Conservation (phyloP, 92 coral and sea anemone genomes). For the Meandrina meandrites region DNA sequence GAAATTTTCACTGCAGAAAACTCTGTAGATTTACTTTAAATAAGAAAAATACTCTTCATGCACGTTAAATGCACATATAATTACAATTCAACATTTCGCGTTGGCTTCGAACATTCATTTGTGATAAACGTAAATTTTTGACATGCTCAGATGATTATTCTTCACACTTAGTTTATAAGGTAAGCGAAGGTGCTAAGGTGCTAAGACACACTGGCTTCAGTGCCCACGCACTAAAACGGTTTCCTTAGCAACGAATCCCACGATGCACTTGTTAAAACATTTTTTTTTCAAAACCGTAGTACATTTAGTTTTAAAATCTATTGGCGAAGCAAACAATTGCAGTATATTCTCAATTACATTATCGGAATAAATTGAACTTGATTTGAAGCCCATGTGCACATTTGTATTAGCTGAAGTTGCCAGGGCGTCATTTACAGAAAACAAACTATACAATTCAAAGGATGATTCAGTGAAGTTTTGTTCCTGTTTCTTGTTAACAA, state of each 20-base stretch:
- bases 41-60: no score
- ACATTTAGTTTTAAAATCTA: no score
- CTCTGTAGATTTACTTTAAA: no score
- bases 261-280: background rate
- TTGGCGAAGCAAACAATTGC: no score
- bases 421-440: background rate
- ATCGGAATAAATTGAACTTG: background rate
- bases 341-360: no score
- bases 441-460: background rate
- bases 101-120: no score
- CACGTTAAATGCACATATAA: background rate
- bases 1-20: no score
- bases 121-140: no score
- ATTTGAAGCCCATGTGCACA: no score
- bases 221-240: background rate
- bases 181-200: background rate
- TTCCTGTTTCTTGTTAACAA: background rate
- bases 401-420: no score
- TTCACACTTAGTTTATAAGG: background rate
- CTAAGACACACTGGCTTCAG: background rate
- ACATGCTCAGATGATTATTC: background rate
- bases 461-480: background rate
- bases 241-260: background rate
- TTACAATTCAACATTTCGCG: background rate
- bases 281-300: no score